Base-by-base conservation (phyloP, 2,797 vertebrate species). In the Enteromius viviparus region DNA sequence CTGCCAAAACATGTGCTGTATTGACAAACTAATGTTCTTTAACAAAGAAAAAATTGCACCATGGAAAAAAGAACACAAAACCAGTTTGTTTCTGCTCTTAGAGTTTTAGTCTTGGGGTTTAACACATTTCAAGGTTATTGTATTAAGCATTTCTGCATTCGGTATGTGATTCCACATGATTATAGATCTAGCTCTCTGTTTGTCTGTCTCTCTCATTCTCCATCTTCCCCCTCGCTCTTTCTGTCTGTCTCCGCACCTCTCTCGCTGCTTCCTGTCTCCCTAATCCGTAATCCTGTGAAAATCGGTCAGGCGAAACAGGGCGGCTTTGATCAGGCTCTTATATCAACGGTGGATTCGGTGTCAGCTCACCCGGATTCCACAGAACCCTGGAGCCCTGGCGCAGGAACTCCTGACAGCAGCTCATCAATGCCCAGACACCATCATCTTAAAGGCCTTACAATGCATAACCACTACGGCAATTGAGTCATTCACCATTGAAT, bases 261-360 rank as follows among this genome's bases (percentile, higher is more conserved):
- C 93, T 93, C 91, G 87, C 91, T 91, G 91, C 89, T 91, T 93
- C 93, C 93, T 91, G 89, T 92, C 91, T 92, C 90, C 90, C 93
- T 95, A 95, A 95, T 95, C 95, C 92, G 84, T 95, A 95, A 95
- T 95, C 95, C 94, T 92, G 90, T 93, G 92, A 92, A 93, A 94
- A 93, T 93, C 94, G 90, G 91, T 94, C 94, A 92, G 93, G 93
- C 94, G 91, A 94, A 95, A 93, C 91, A 74, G 90, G 91, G 92
- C 89, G 88, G 92, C 95, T 95, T 95, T 95, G 94, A 95, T 95
- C 94, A 94, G 91, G 84, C 93, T 92, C 93, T 92, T 91, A 91
- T 93, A 93, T 94, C 92, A 92, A 91, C 86, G 90, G 77, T 89
- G 93, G 89, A 92, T 94, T 93, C 92, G 91, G 89, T 92, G 91